Evolutionary conservation across 2,888 invertebrate species (phyloP), one percentile per base, ranked within the genome.

Genomic region (Julus scandinavius): DNA sequence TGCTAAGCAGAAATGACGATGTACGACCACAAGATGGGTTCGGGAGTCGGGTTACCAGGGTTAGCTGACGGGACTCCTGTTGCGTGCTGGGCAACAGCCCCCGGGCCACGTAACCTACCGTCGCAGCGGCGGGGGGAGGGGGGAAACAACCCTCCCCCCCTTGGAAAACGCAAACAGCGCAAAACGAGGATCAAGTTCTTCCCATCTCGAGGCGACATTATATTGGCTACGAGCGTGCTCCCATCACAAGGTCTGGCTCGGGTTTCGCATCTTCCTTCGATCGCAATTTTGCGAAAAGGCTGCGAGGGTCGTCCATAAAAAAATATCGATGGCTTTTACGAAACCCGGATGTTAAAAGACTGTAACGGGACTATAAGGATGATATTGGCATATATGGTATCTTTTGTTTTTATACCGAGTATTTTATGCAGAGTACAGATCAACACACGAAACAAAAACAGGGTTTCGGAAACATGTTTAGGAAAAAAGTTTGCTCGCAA

Each of bases 11-110:
- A 85, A 85, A 85, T 85, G 85, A 85, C 85, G 58, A 86, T 86
- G 54, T 50, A 40, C 87, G 87, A 86, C 87, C 87, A 50, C 87
- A 54, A 50, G 87, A 86, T 86, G 58, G 50, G 87, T 85, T 85
- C 49, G 40, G 54, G 87, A 17, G 20, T 86, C 87, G 50, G 87
- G 54, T 86, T 86, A 86, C 87, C 54, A n/a, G 41, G 86, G 49
- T 40, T 41, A 72, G 72, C 41, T 84, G 80, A 80, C 29, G 80
- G 29, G 20, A 29, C 80, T 80, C 20, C 80, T 2, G 84, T 84
- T 41, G 58, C 58, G 15, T 58, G 58, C 58, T 72, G 72, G 72
- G 72, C 72, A 72, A 72, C 72, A 72, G 72, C 72, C 72, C 72
- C 72, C 72, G 72, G 72, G 72, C 72, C 72, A 72, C 72, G 72